phyloP scores from a whole-genome alignment of 2,113 vertebrate genomes.

The Epinephelus lanceolatus region DNA sequence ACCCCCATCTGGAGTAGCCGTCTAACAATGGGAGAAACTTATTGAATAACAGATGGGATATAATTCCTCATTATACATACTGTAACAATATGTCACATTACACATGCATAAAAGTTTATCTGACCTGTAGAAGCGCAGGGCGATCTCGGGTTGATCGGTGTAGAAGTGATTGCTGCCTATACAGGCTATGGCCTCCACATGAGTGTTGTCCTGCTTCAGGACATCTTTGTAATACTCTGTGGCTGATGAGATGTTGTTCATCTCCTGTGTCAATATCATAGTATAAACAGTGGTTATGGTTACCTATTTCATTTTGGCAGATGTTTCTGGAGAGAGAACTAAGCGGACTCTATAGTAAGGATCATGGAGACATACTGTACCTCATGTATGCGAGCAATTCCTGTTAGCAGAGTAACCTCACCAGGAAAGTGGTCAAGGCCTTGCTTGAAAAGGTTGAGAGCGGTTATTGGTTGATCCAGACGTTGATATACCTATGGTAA shows the following conservation, averaged over 20 bases:
- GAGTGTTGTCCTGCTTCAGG: conserved; percentile 96
- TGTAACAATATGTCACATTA: background rate
- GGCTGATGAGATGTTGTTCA: conserved; percentile 92
- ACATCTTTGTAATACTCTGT: conserved; percentile 96
- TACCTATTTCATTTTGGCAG: background rate
- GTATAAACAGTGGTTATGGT: background rate
- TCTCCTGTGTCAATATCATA: conserved; percentile 86
- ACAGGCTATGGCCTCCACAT: conserved; percentile 96
- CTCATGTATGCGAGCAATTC: conserved; percentile 97
- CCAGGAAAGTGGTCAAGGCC: conserved; percentile 95
- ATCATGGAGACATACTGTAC: conserved; percentile 51
- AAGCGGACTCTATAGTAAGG: background rate
- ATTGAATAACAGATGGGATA: conserved; percentile 23
- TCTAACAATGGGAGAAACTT: conserved; percentile 76
- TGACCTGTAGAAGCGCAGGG: conserved; percentile 96
- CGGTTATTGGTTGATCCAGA: conserved; percentile 95
- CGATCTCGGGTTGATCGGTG: conserved; percentile 96
- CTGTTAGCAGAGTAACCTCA: conserved; percentile 94
- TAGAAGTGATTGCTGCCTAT: conserved; percentile 99
- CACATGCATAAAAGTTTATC: background rate
- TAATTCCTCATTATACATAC: background rate
- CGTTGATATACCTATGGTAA: conserved; percentile 90
- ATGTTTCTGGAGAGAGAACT: background rate
- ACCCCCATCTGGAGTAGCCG: conserved; percentile 98
- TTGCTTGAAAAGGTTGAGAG: conserved; percentile 95